Percentiles rank a stretch among this genome's conserved stretches.
These are phyloP conservation scores for Drosophila mauritiana DNA, from an alignment of 1,140 invertebrate species.

Conservation along the genomic window DNA sequence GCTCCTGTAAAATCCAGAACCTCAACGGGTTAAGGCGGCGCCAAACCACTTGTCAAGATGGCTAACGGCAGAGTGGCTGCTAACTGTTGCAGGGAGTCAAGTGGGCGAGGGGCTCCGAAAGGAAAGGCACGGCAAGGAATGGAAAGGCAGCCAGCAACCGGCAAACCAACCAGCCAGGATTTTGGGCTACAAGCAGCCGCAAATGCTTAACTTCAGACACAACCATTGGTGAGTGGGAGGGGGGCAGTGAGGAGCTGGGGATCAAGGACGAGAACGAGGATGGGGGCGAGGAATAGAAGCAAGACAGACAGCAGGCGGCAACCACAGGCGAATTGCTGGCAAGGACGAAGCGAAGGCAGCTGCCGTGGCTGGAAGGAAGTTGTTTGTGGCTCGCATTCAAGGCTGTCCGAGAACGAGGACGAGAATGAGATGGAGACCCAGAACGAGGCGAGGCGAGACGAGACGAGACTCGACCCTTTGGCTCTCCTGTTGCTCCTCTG, in stretches of 20 bases:
- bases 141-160: slow-evolving; percentile 41
- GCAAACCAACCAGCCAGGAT: slow-evolving; percentile 62
- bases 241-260: neutral
- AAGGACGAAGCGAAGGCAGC: slow-evolving; percentile 56
- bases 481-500: slow-evolving; percentile 42
- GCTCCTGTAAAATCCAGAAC: slow-evolving; percentile 9
- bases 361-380: slow-evolving; percentile 69
- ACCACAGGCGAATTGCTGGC: slow-evolving; percentile 75
- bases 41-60: slow-evolving; percentile 81
- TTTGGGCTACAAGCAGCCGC: slow-evolving; percentile 80
- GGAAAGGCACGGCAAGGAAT: slow-evolving; percentile 32
- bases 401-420: slow-evolving; percentile 54
- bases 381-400: slow-evolving; percentile 77
- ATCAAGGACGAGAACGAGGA: slow-evolving; percentile 10
- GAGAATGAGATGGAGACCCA: slow-evolving; percentile 30
- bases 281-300: slow-evolving; percentile 23
- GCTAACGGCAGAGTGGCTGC: slow-evolving; percentile 68
- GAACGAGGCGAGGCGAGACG: slow-evolving; percentile 2
- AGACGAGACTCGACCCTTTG: slow-evolving; percentile 58
- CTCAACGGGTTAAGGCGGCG: slow-evolving; percentile 60
- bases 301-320: slow-evolving; percentile 63
- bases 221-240: neutral
- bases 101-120: neutral
- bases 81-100: slow-evolving; percentile 41
- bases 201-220: slow-evolving; percentile 82